Evolutionary conservation across 2,888 invertebrate genomes (phyloP), one percentile per base, ranked within the genome.

Genomic region (Icerya purchasi): DNA sequence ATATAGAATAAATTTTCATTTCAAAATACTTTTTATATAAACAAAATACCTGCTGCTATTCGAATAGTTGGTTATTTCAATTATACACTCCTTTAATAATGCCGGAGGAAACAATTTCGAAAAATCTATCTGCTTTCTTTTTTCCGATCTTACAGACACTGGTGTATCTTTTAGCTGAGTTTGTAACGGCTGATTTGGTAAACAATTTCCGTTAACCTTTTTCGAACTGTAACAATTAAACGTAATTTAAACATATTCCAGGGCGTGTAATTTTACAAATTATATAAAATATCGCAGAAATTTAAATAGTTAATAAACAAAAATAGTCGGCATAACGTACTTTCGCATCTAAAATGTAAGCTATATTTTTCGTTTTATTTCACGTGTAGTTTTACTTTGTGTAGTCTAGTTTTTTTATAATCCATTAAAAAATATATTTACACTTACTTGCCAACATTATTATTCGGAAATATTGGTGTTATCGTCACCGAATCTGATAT

Each of bases 1-100:
- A n/a, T n/a, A n/a, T n/a, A n/a, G n/a, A n/a, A n/a, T n/a, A n/a
- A n/a, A n/a, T n/a, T n/a, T n/a, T n/a, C n/a, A n/a, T n/a, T n/a
- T n/a, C n/a, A n/a, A n/a, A n/a, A n/a, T n/a, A n/a, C n/a, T n/a
- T n/a, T n/a, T n/a, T n/a, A n/a, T n/a, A n/a, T n/a, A n/a, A n/a
- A n/a, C n/a, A n/a, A n/a, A 56, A 22, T 57, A 8, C 49, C 55
- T 25, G 55, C 59, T 20, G 14, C 55, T 59, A 56, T 24, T 19
- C n/a, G 60, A 54, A 18, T 51, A 51, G 22, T 54, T 50, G 14
- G 62, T 61, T 22, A 66, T 63, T 60, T 66, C 65, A 24, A 67
- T 65, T 19, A 65, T 66, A 52, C 67, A 67, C 54, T 67, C 67
- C 10, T 65, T 64, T 3, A 67, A 61, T n/a, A 67, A 59, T 19